Base-by-base conservation (phyloP, 2,888 invertebrate genomes). In the Ornithoptera priamus region DNA sequence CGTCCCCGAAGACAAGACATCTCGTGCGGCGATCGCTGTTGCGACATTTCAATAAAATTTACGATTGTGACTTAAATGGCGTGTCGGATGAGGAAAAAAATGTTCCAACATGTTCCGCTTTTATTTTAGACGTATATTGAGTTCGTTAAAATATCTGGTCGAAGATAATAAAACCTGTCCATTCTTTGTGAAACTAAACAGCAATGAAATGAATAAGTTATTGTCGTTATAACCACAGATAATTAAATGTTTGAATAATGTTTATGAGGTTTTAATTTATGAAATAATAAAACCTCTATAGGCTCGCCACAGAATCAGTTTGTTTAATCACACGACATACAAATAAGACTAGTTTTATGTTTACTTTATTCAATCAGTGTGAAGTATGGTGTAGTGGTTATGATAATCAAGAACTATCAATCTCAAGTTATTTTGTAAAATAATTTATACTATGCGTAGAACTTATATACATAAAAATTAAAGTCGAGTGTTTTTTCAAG, bases 11-110 rank as follows among this genome's bases (percentile, higher is more conserved):
- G 90, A 90, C 89, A 88, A 89, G 89, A 85, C 88, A 90, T 91
- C 90, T 91, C 89, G 87, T 85, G 85, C 89, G 85, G 88, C 88
- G 90, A 92, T 92, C 90, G 88, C 84, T 87, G 89, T 87, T 86
- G 88, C 88, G 90, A 91, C 92, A 89, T 91, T 92, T 92, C 91
- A 92, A 92, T 92, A 92, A 92, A 92, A 92, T 92, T 92, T 92
- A 92, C 92, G 92, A 90, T 91, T 89, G 85, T 89, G 90, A 90
- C 92, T 92, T 88, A 90, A 92, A 90, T 90, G 88, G 89, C 87
- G 86, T 88, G 87, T 87, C 84, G 87, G 83, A 87, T 86, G 87
- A 86, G 5, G 89, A 86, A 89, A 89, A 89, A 91, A 90, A 86
- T 85, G 81, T 81, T 80, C 81, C 84, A 77, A 87, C 87, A 84